These are phyloP conservation scores for Pseudanteris insignis DNA, from an alignment of 2,888 invertebrate species.

Conservation along the genomic window DNA sequence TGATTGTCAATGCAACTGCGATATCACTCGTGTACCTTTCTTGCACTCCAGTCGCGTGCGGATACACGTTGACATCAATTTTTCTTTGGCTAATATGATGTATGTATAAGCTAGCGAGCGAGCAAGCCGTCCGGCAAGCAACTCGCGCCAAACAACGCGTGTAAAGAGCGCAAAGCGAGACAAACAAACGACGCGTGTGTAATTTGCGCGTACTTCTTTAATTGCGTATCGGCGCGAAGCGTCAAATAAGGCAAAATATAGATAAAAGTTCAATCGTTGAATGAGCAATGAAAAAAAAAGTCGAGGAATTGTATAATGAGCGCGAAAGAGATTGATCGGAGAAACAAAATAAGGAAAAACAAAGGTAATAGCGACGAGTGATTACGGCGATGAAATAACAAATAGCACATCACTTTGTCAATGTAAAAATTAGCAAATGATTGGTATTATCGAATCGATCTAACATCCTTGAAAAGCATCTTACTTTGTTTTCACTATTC, in stretches of 20 bases:
- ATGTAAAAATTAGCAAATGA: conserved; percentile 11
- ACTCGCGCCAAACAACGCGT: conserved; percentile 14
- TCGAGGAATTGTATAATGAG: conserved; percentile 18
- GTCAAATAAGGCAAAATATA: conserved; percentile 24
- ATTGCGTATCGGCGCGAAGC: conserved; percentile 28
- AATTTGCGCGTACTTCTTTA: conserved; percentile 37
- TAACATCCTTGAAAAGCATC: conserved; percentile 3
- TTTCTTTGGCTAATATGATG: conserved; percentile 19
- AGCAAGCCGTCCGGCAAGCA: conserved; percentile 5
- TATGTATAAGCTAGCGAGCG: conserved; percentile 9
- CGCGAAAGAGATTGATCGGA: conserved; percentile 14
- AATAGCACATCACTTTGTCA: conserved; percentile 4
- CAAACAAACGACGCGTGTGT: conserved; percentile 25
- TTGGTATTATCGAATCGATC: conserved; percentile 10
- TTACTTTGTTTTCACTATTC: too few species aligned
- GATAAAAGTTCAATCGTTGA: conserved; percentile 31
- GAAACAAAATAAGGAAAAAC: conserved; percentile 25
- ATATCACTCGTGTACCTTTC: conserved; percentile 6
- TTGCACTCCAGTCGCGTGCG: conserved; percentile 14
- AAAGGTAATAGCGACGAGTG: conserved; percentile 9
- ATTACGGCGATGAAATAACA: conserved; percentile 8
- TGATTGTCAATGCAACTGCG: conserved; percentile 11
- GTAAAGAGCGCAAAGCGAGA: conserved; percentile 14
- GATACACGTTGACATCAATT: conserved; percentile 11
- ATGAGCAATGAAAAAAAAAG: conserved; percentile 14